These are phyloP conservation scores for Drosophila tani DNA, from an alignment of 1,140 invertebrate genomes.

Conservation along the genomic window DNA sequence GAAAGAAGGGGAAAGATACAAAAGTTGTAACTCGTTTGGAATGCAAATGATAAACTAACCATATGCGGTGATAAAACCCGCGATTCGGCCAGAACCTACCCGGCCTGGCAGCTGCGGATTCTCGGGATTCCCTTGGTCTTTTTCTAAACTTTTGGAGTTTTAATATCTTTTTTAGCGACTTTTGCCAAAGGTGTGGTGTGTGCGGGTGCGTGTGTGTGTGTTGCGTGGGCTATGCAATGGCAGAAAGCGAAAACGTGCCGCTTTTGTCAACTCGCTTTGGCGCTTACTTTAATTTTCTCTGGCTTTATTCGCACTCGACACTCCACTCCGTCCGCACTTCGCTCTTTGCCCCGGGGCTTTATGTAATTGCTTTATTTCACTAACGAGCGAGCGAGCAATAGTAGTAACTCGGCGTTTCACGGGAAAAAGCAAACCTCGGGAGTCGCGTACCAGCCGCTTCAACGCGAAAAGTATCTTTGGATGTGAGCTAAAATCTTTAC, in stretches of 20 bases:
- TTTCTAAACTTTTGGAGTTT: not conserved
- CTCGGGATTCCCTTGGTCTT: not conserved
- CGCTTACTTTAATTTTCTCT: constrained; percentile 63
- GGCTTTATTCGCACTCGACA: constrained; percentile 22
- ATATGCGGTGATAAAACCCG: constrained; percentile 50
- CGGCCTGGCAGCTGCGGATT: constrained; percentile 16
- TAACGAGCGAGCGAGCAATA: constrained; percentile 19
- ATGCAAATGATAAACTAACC: constrained; percentile 58
- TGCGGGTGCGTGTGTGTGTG: constrained; percentile 17
- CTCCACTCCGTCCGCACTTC: constrained; percentile 16
- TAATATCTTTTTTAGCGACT: constrained; percentile 35
- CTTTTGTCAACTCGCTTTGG: constrained; percentile 70
- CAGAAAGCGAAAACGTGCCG: constrained; percentile 78
- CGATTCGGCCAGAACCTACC: constrained; percentile 35
- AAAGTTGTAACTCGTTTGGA: constrained; percentile 10
- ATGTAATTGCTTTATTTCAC: constrained; percentile 53
- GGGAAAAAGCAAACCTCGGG: constrained; percentile 15
- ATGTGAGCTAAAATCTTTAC: constrained; percentile 40
- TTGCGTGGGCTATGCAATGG: constrained; percentile 53
- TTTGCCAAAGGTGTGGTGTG: constrained; percentile 22
- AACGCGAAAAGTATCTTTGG: constrained; percentile 73
- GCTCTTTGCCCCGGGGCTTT: constrained; percentile 37
- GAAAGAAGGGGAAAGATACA: not conserved
- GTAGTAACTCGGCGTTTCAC: constrained; percentile 21
- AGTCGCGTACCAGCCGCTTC: constrained; percentile 61